phyloP scores from a whole-genome alignment of 2,113 vertebrate genomes.

The Colossoma macropomum region DNA sequence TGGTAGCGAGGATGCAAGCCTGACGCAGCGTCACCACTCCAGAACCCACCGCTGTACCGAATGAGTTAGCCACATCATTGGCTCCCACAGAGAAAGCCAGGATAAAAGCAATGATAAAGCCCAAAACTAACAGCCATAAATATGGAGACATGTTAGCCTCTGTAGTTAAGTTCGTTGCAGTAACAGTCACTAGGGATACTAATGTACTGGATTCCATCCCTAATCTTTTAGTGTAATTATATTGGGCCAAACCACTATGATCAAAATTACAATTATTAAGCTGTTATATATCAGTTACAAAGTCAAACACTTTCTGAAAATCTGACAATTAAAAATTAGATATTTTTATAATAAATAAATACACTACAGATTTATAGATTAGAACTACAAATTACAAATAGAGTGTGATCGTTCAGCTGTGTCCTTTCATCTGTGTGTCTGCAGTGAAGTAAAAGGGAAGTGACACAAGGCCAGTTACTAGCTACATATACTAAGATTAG shows the following conservation, averaged over 20 bases:
- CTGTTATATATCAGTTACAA: conserved; percentile 39
- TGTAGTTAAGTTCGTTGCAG: conserved; percentile 54
- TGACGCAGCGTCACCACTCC: conserved; percentile 91
- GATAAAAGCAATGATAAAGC: conserved; percentile 93
- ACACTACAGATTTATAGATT: background rate
- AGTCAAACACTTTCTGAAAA: background rate
- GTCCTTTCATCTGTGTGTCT: conserved; percentile 41
- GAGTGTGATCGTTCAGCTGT: conserved; percentile 35
- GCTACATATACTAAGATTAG: conserved; percentile 64
- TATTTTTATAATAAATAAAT: conserved; percentile 56
- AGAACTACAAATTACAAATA: background rate
- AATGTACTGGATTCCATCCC: conserved; percentile 69
- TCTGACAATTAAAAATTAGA: conserved; percentile 61
- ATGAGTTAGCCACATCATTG: conserved; percentile 97
- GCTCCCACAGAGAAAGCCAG: conserved; percentile 95
- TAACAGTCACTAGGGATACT: conserved; percentile 63
- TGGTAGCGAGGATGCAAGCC: conserved; percentile 89
- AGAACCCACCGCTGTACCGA: conserved; percentile 94
- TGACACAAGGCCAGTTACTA: conserved; percentile 72
- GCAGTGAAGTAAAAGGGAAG: conserved; percentile 33
- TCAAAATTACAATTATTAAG: conserved; percentile 21
- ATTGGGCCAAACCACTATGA: background rate
- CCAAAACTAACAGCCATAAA: conserved; percentile 88
- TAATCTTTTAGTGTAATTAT: conserved; percentile 22
- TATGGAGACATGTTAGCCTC: conserved; percentile 65